Base-by-base conservation (phyloP, 2,113 vertebrate genomes). In the Elephantulus edwardii region DNA sequence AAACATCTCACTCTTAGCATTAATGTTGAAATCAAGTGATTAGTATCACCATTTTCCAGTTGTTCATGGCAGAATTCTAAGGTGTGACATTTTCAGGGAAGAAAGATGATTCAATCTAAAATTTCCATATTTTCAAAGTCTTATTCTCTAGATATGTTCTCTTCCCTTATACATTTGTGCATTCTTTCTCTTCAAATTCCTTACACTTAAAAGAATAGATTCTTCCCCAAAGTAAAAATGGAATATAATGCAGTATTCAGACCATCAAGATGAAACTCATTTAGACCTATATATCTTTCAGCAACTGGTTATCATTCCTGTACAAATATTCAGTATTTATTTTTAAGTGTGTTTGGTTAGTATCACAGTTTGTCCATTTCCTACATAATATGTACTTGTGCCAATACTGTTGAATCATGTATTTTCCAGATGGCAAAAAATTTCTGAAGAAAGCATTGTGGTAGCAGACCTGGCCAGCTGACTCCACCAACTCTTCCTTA, bases 241-340 rank as follows among this genome's bases (percentile, higher is more conserved):
- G 35, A 77, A 20, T n/a, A 9, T 77, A 92, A 86, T 42, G 68
- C 33, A 81, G 40, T 62, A 17, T 78, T 28, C 58, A 75, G 58
- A 86, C 8, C 38, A 77, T 80, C 33, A 80, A 75, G 52, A 85
- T 79, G 72, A 91, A 85, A 91, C 33, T 16, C 48, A 79, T 93
- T 84, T 68, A 89, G 58, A 92, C 26, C 28, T 83, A 46, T 35
- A 74, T 40, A 74, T 68, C 74, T 76, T 91, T 88, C 71, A 89
- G 50, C 83, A 78, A 82, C 70, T 86, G 75, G 76, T 72, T 84
- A 90, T 52, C 72, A 66, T 93, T 87, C 79, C 72, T 87, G 35
- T 68, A 84, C 64, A 88, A 96, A 90, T 75, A 89, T 58, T 75
- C 70, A 68, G 68, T 79, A 74, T 95, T 95, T 94, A 92, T 91